Conservation (phyloP, 1,140 invertebrate species). For the Chymomyza costata region DNA sequence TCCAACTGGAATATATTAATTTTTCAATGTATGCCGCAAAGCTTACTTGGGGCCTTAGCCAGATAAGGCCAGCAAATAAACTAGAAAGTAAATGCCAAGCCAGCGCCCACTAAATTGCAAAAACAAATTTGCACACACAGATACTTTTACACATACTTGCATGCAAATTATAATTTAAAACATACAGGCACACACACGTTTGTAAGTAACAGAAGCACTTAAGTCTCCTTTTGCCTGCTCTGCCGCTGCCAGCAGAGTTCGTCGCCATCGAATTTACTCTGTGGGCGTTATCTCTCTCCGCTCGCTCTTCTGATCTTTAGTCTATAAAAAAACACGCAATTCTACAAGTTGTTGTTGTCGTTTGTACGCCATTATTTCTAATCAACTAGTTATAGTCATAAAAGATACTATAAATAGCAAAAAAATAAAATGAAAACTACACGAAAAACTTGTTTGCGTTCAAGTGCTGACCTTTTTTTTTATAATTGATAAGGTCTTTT, state of each 20-base stretch:
- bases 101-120: neutral
- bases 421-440: slow-evolving; percentile 35
- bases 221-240: too few relatives aligned
- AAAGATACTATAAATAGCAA: slow-evolving; percentile 52
- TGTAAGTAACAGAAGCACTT: too few relatives aligned
- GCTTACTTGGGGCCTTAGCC: slow-evolving; percentile 3
- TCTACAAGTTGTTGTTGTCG: slow-evolving; percentile 31
- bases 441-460: slow-evolving; percentile 51
- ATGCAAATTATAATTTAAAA: too few relatives aligned
- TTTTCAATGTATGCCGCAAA: too few relatives aligned
- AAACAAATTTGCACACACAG: slow-evolving; percentile 1
- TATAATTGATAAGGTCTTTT: too few relatives aligned
- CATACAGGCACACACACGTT: neutral
- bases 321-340: too few relatives aligned
- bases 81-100: neutral
- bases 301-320: too few relatives aligned
- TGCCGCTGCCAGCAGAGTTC: too few relatives aligned
- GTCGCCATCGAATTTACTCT: slow-evolving; percentile 3
- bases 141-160: neutral
- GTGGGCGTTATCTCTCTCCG: too few relatives aligned
- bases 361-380: slow-evolving; percentile 20
- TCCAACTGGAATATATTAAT: neutral
- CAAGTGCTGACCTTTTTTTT: slow-evolving; percentile 34
- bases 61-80: neutral
- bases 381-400: slow-evolving; percentile 36